Conservation (phyloP, 2,797 vertebrate species). For the Silurus lanzhouensis region DNA sequence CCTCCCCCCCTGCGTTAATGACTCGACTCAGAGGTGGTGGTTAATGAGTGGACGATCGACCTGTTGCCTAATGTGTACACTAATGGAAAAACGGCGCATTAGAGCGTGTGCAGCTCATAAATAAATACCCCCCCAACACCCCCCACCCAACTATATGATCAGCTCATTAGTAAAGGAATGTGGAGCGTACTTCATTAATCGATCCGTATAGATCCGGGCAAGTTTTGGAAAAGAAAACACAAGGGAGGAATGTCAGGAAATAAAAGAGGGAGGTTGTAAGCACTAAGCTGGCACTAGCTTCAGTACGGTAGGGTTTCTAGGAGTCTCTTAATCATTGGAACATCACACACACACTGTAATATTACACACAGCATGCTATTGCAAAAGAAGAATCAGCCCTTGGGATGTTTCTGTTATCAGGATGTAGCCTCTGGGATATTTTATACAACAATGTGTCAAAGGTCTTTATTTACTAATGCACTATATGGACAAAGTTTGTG, state of each 20-base stretch:
- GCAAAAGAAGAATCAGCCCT: too few species aligned
- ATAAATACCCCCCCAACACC: constrained; percentile 48
- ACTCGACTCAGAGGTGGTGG: constrained; percentile 68
- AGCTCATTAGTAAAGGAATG: constrained; percentile 63
- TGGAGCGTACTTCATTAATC: constrained; percentile 42
- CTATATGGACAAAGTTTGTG: too few species aligned
- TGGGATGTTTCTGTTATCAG: too few species aligned
- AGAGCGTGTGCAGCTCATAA: constrained; percentile 62
- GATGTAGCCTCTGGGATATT: too few species aligned
- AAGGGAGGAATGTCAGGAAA: background rate
- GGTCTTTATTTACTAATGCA: background rate
- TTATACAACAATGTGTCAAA: background rate
- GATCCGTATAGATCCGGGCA: constrained; percentile 10
- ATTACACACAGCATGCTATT: background rate
- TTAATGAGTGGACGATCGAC: constrained; percentile 75
- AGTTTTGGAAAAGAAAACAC: constrained; percentile 32
- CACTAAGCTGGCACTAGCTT: background rate
- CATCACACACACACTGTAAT: background rate
- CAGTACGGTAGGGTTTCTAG: too few species aligned
- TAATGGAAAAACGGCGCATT: constrained; percentile 77
- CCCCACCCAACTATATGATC: constrained; percentile 50
- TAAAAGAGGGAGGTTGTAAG: background rate
- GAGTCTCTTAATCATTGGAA: background rate
- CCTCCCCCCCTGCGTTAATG: constrained; percentile 65
- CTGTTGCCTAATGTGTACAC: constrained; percentile 68